Conservation (phyloP, 2,888 invertebrate species). For the Drosophila mimica region DNA sequence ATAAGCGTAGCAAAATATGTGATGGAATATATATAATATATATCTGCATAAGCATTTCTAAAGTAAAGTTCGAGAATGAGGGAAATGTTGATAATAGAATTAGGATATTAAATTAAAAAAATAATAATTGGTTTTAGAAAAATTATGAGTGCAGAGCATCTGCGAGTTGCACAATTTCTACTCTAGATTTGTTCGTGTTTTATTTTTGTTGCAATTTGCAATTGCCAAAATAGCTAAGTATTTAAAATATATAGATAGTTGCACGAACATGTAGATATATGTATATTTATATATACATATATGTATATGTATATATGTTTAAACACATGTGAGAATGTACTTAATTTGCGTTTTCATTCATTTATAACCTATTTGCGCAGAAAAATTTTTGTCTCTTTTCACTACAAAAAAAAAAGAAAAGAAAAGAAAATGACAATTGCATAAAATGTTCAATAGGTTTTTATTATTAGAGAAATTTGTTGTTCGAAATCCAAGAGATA, state of each 20-base stretch:
- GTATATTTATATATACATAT: neutral
- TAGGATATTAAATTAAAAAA: neutral
- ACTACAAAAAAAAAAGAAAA: neutral
- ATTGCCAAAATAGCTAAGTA: slow-evolving; percentile 49
- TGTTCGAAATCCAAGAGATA: neutral
- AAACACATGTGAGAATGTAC: neutral
- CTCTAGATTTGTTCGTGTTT: slow-evolving; percentile 12
- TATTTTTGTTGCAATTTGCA: slow-evolving; percentile 59
- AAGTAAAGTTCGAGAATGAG: neutral
- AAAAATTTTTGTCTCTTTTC: neutral
- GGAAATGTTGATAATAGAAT: neutral
- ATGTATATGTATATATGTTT: neutral
- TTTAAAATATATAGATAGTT: slow-evolving; percentile 36
- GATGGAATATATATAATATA: no score
- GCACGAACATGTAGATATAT: slow-evolving; percentile 14
- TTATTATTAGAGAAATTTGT: neutral
- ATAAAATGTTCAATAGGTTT: neutral
- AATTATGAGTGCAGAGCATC: neutral
- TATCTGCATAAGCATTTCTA: no score
- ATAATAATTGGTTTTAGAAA: neutral
- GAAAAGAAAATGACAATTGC: neutral
- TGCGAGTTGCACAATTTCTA: neutral
- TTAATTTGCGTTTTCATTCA: neutral
- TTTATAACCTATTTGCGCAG: neutral
- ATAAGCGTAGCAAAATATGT: neutral